These are phyloP conservation scores for Leptatherina wallacei DNA, from an alignment of 2,797 vertebrate species.

Conservation along the genomic window DNA sequence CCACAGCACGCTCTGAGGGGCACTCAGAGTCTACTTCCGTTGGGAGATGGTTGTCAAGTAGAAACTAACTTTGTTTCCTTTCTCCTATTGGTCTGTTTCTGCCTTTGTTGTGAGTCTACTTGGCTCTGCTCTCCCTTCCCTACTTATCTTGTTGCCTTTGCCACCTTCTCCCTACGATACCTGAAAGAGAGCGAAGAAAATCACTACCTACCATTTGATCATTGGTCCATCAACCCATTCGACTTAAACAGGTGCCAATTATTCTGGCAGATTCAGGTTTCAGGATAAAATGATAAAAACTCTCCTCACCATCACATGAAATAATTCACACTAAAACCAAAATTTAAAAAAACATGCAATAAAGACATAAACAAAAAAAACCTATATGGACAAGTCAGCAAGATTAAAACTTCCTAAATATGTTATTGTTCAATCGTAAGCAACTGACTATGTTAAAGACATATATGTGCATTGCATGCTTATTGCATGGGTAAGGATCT, in stretches of 20 bases:
- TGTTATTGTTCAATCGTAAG: neutral
- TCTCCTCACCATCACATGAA: too few species aligned
- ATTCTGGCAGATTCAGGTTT: neutral
- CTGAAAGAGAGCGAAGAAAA: neutral
- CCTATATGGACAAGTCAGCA: too few species aligned
- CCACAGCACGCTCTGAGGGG: too few species aligned
- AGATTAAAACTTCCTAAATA: too few species aligned
- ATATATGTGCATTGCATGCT: neutral
- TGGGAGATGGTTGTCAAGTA: too few species aligned
- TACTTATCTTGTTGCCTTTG: neutral
- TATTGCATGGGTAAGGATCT: neutral
- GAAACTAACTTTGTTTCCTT: too few species aligned
- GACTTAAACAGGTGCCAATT: neutral
- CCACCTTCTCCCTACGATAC: neutral
- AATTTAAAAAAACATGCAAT: neutral
- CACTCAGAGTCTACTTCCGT: too few species aligned
- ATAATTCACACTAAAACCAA: too few species aligned
- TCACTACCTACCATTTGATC: neutral
- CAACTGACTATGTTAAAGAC: too few species aligned
- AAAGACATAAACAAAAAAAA: neutral
- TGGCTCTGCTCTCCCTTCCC: neutral
- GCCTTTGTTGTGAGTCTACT: too few species aligned
- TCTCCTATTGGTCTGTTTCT: neutral
- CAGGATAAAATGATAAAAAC: too few species aligned
- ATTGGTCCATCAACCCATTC: neutral